A percentile compares a stretch with the other conserved stretches of the same genome.
Conservation (phyloP, 2,888 invertebrate genomes). For the Nemotelus pantherinus region DNA sequence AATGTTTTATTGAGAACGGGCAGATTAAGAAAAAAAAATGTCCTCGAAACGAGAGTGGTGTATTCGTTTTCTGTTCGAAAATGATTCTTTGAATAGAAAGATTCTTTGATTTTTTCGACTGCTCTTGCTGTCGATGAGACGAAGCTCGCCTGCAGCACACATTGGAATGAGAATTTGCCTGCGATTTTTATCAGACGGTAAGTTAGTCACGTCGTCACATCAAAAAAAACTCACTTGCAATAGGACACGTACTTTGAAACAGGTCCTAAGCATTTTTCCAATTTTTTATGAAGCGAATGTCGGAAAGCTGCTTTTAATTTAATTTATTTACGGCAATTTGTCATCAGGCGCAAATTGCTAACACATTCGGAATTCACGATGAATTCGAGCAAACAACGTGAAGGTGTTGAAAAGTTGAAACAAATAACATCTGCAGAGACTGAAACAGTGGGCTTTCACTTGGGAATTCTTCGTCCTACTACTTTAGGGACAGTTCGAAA, state of each 20-base stretch:
- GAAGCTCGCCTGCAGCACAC: neutral
- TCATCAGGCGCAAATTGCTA: conserved; percentile 43
- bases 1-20: conserved; percentile 36
- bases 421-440: conserved; percentile 2
- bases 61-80: neutral
- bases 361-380: conserved; percentile 32
- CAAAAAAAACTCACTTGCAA: conserved; percentile 30
- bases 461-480: neutral
- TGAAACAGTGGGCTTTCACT: neutral
- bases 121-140: conserved; percentile 2
- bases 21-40: conserved; percentile 36
- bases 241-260: conserved; percentile 41
- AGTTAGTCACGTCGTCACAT: conserved; percentile 37
- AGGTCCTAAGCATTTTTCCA: conserved; percentile 42
- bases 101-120: conserved; percentile 24
- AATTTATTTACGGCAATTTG: conserved; percentile 45
- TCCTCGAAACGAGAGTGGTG: neutral
- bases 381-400: neutral
- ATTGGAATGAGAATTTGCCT: neutral
- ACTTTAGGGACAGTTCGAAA: neutral
- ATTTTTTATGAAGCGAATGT: conserved; percentile 18
- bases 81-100: conserved; percentile 39
- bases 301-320: conserved; percentile 40
- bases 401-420: neutral
- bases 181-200: neutral